Percentiles rank a stretch among this genome's conserved stretches.
Conservation (phyloP, 2,113 vertebrate species). For the Otocyon megalotis region DNA sequence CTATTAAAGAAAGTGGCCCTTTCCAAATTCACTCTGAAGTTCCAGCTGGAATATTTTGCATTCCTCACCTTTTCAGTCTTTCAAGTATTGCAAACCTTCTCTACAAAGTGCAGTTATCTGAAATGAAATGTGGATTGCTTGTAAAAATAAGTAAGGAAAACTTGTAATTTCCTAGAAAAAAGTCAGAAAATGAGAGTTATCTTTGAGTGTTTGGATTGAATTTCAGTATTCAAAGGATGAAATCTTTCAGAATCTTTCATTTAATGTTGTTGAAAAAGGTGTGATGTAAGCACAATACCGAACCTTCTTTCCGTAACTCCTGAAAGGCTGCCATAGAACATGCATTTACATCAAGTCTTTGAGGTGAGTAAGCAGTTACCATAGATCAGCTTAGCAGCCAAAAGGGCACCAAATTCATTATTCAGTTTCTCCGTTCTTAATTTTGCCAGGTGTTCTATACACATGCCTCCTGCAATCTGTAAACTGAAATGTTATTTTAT, state of each 20-base stretch:
- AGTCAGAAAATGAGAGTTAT: slow-evolving; percentile 47
- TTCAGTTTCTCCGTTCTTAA: neutral
- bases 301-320: neutral
- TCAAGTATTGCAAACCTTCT: neutral
- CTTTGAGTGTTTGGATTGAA: neutral
- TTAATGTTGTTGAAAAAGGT: slow-evolving; percentile 1
- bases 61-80: neutral
- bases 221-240: slow-evolving; percentile 29
- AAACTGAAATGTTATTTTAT: neutral
- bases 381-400: neutral
- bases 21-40: neutral
- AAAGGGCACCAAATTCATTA: neutral
- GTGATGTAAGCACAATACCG: neutral
- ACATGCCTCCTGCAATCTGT: neutral
- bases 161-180: slow-evolving; percentile 21
- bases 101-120: neutral
- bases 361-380: neutral
- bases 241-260: neutral
- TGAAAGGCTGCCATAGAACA: neutral
- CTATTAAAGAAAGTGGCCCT: neutral
- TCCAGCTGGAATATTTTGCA: neutral
- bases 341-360: neutral
- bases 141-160: neutral
- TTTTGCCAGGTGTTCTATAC: neutral
- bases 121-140: neutral